Percentiles rank a stretch among this genome's conserved stretches.
phyloP scores from a whole-genome alignment of 2,113 vertebrate species.

The Pygoscelis adeliae region DNA sequence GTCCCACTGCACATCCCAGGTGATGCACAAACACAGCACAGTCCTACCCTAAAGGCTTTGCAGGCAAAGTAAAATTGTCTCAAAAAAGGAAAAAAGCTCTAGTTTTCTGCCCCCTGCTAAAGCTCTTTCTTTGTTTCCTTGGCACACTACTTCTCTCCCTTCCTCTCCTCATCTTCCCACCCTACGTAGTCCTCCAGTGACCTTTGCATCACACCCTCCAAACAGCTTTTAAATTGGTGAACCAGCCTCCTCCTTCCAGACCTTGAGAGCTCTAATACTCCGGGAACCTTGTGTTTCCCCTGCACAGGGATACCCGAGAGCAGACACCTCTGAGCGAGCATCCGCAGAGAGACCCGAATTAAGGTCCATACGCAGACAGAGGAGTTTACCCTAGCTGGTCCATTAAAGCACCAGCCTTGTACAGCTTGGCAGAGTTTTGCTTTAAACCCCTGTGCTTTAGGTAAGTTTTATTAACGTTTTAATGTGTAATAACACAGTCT shows the following conservation, averaged over 20 bases:
- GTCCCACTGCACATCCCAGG: neutral
- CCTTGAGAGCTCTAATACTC: fast-evolving
- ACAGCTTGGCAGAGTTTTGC: neutral
- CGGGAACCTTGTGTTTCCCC: fast-evolving
- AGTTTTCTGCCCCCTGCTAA: neutral
- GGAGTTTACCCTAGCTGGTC: neutral
- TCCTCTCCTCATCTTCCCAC: neutral
- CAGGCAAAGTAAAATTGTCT: neutral
- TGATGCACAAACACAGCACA: neutral
- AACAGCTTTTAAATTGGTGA: neutral
- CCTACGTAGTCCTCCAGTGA: fast-evolving
- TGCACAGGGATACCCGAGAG: fast-evolving
- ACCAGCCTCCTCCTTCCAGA: neutral
- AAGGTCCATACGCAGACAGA: neutral
- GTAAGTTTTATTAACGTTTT: neutral
- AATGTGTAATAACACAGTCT: neutral
- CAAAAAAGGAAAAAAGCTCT: neutral
- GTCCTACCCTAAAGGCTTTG: neutral
- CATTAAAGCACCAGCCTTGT: neutral
- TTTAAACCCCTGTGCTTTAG: neutral
- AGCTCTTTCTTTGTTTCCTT: neutral
- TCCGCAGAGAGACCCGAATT: neutral
- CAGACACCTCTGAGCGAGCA: neutral
- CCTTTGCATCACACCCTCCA: neutral
- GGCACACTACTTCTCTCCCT: neutral